Evolutionary conservation across 2,888 invertebrate genomes (phyloP), one percentile per base, ranked within the genome.

Genomic region (Nebria salina): DNA sequence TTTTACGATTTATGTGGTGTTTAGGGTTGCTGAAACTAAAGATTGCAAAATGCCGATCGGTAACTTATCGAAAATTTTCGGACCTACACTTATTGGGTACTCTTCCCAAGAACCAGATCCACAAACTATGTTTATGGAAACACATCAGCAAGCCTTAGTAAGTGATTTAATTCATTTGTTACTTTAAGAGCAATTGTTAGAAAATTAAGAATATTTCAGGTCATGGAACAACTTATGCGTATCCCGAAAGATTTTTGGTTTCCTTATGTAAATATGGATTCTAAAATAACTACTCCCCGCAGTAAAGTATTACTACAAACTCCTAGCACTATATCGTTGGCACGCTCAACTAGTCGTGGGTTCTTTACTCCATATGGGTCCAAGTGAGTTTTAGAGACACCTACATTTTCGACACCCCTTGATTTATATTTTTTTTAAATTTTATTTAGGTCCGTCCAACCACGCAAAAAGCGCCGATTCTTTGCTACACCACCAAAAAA

Each of bases 11-110:
- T n/a, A n/a, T 15, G 2, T 20, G 15, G 25, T 66, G 15, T 66
- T 15, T 13, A 96, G 97, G 85, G 94, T 98, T 82, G 93, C 97
- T 0, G 94, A 95, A 84, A 93, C 94, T 83, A 91, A 93, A 0
- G 96, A 95, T 76, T 96, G 97, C 84, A 96, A 96, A 90, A 99
- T 99, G 99, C 95, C 96, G 0, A 90, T 94, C 26, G 93, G 93
- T 83, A 98, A 98, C 90, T 90, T 99, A 85, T 94, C 98, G 0
- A 95, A 95, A 87, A 93, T 98, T 43, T 97, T 99, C 89, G 98
- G 96, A 0, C 98, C 98, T 1, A 98, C 98, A 0, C 92, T 99
- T 76, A 95, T 99, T 26, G 98, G 98, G 0, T 97, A 95, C 87
- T 96, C 96, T 13, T 93, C 93, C 0, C 89, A 91, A 0, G 94